phyloP scores from a whole-genome alignment of 2,113 vertebrate species.

The Rostratula benghalensis region DNA sequence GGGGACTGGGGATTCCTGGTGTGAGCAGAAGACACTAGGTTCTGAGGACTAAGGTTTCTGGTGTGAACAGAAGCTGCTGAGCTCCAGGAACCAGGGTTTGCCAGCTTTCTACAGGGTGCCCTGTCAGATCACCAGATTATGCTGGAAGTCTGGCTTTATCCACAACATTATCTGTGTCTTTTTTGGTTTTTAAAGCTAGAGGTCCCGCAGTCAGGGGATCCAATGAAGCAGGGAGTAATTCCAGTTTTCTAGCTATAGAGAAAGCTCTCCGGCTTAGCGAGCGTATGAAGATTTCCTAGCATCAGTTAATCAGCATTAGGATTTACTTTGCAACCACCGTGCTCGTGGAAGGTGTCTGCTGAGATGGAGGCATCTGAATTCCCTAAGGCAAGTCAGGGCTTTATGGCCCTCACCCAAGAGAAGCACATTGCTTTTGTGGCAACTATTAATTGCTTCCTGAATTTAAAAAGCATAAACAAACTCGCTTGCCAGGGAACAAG shows the following conservation, averaged over 20 bases:
- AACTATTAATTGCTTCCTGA: constrained; percentile 79
- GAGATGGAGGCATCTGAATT: background rate
- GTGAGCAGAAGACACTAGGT: background rate
- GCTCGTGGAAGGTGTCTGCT: background rate
- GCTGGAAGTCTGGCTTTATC: background rate
- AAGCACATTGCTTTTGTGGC: constrained; percentile 62
- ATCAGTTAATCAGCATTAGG: background rate
- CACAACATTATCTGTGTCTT: background rate
- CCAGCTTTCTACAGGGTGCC: background rate
- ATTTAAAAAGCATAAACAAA: constrained; percentile 66
- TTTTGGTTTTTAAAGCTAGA: background rate
- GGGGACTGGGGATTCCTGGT: background rate
- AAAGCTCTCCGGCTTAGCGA: background rate
- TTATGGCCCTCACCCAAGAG: constrained; percentile 21
- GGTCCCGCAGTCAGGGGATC: background rate
- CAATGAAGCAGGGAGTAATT: background rate
- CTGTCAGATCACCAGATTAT: background rate
- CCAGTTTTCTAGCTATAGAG: background rate
- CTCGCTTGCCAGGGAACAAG: constrained; percentile 58
- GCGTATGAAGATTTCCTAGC: background rate
- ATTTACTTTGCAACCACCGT: background rate
- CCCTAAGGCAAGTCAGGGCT: background rate
- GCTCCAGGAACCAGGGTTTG: background rate
- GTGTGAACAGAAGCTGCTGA: background rate
- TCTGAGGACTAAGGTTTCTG: background rate